Evolutionary conservation across 2,888 invertebrate species (phyloP).

Genomic region (Selenia dentaria): DNA sequence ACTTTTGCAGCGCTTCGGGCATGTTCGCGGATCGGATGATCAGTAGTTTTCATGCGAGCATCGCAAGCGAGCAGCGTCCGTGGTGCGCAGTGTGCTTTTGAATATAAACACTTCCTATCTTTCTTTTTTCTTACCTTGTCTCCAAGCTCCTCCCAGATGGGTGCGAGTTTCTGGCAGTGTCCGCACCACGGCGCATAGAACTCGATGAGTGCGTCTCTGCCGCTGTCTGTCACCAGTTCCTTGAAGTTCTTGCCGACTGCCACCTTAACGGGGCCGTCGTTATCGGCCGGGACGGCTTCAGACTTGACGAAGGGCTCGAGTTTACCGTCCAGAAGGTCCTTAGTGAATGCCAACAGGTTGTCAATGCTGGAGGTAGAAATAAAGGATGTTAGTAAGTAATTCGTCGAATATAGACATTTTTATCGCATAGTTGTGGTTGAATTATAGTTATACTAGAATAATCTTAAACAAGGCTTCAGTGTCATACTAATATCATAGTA

Average conservation of each 20-base stretch:
- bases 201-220: slow-evolving; percentile 97
- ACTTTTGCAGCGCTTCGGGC: too few relatives aligned
- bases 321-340: slow-evolving; percentile 91
- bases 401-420: too few relatives aligned
- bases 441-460: too few relatives aligned
- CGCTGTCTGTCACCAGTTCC: slow-evolving; percentile 95
- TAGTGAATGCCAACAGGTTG: slow-evolving; percentile 92
- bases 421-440: too few relatives aligned
- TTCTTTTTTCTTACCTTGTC: slow-evolving; percentile 91
- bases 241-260: slow-evolving; percentile 99
- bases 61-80: too few relatives aligned
- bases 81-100: too few relatives aligned
- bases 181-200: slow-evolving; percentile 99
- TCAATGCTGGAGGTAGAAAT: slow-evolving; percentile 87
- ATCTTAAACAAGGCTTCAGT: too few relatives aligned
- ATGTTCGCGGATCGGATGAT: too few relatives aligned
- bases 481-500: too few relatives aligned
- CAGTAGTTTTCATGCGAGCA: too few relatives aligned
- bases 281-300: slow-evolving; percentile 93
- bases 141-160: slow-evolving; percentile 97
- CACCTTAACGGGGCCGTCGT: slow-evolving; percentile 92
- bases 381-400: too few relatives aligned
- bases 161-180: slow-evolving; percentile 98
- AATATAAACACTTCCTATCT: too few relatives aligned
- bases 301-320: slow-evolving; percentile 98